Evolutionary conservation across 1,140 invertebrate genomes (phyloP).

Genomic region (Battus philenor): DNA sequence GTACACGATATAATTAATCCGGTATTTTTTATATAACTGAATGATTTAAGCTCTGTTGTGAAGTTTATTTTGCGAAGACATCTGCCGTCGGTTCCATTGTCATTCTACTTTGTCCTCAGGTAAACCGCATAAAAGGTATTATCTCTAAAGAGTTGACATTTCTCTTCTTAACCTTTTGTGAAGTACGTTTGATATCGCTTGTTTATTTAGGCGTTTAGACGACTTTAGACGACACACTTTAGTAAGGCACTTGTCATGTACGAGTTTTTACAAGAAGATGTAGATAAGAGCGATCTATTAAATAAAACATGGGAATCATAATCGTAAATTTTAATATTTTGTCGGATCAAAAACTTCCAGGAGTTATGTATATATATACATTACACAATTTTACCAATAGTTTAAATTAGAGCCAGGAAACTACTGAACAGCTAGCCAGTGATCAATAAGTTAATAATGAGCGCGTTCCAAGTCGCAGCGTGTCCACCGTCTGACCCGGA

Average conservation of each 20-base stretch:
- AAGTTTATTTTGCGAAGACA: conserved; percentile 71
- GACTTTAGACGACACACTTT: conserved; percentile 26
- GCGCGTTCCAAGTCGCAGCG: conserved; percentile 26
- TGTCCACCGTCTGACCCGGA: conserved; percentile 25
- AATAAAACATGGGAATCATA: too few relatives aligned
- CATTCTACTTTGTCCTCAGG: conserved; percentile 48
- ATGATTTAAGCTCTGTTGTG: conserved; percentile 55
- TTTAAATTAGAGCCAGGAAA: too few relatives aligned
- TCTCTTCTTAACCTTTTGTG: conserved; percentile 57
- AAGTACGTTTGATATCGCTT: conserved; percentile 66
- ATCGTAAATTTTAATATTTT: too few relatives aligned
- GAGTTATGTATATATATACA: too few relatives aligned
- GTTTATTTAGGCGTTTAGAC: conserved; percentile 56
- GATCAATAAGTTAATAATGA: conserved; percentile 20
- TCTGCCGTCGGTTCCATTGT: conserved; percentile 62
- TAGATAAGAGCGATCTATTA: too few relatives aligned
- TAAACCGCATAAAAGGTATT: conserved; percentile 65
- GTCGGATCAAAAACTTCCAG: too few relatives aligned
- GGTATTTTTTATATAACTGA: conserved; percentile 52
- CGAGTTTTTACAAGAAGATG: conserved; percentile 5
- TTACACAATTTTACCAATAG: too few relatives aligned
- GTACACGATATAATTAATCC: conserved; percentile 69
- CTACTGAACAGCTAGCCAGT: too few relatives aligned
- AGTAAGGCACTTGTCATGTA: conserved; percentile 15
- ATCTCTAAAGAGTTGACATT: conserved; percentile 68